phyloP scores from a whole-genome alignment of 2,797 vertebrate species.

The Tokudaia muenninki region DNA sequence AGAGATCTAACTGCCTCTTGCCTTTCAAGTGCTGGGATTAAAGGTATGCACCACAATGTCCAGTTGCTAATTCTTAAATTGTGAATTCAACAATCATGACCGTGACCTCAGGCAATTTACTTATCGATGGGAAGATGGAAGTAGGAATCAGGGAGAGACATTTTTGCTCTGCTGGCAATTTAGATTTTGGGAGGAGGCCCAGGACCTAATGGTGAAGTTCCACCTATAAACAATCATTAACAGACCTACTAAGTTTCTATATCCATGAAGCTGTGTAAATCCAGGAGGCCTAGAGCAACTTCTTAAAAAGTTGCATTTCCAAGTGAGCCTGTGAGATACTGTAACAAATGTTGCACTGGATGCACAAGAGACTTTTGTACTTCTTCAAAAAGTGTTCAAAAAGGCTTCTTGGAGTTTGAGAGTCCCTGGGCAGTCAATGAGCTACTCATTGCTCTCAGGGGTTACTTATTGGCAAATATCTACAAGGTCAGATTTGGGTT shows the following conservation, averaged over 20 bases:
- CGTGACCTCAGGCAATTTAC: not conserved
- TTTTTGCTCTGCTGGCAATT: slow-evolving; percentile 16
- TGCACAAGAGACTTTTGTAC: not conserved
- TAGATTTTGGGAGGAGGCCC: not conserved
- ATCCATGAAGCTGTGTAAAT: not conserved
- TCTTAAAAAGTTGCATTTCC: not conserved
- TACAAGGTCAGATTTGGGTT: not conserved
- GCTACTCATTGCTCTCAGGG: not conserved
- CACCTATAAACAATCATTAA: not conserved
- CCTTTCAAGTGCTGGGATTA: not conserved
- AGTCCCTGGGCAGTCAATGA: not conserved
- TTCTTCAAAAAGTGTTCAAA: not conserved
- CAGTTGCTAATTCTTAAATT: slow-evolving; percentile 21
- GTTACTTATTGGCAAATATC: not conserved
- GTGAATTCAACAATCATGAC: not conserved
- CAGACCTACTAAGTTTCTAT: not conserved
- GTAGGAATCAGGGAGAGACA: not conserved
- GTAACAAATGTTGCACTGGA: not conserved
- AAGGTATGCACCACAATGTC: no score
- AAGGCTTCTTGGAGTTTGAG: not conserved
- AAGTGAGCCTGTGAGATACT: not conserved
- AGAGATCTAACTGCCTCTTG: not conserved
- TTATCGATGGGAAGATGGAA: not conserved
- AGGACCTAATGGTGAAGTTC: not conserved
- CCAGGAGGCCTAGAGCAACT: not conserved